These are phyloP conservation scores for Mnemiopsis leidyi DNA, from an alignment of 37 sponge, comb jelly and placozoan genomes.

Conservation along the genomic window DNA sequence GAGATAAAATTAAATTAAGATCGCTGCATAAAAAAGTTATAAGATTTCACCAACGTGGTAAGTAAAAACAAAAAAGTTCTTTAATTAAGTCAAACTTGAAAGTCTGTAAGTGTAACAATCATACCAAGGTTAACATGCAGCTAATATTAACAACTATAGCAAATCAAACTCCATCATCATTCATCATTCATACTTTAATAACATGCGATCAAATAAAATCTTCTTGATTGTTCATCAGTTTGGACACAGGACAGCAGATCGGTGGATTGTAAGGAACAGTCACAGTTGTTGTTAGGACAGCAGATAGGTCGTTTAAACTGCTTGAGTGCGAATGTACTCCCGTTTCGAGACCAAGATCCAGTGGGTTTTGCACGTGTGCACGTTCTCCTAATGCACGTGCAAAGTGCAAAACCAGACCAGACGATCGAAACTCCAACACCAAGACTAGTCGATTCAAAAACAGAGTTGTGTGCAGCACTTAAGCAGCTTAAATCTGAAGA, in stretches of 20 bases:
- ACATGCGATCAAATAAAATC: neutral
- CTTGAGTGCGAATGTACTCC: neutral
- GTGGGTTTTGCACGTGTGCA: neutral
- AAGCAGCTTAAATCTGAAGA: neutral
- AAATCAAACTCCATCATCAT: neutral
- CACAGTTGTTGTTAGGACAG: neutral
- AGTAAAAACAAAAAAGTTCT: neutral
- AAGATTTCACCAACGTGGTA: neutral
- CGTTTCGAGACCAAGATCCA: neutral
- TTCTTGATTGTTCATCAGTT: neutral
- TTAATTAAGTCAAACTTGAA: neutral
- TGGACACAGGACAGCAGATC: neutral
- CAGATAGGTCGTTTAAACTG: neutral
- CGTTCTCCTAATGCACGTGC: neutral
- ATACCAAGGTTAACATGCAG: neutral
- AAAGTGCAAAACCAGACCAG: no score
- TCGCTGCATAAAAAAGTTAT: no score
- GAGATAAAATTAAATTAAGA: neutral
- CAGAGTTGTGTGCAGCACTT: neutral
- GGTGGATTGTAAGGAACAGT: neutral
- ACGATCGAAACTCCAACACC: no score
- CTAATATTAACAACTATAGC: neutral
- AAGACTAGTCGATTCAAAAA: neutral
- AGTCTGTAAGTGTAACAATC: neutral
- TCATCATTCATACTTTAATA: no score